phyloP scores from a whole-genome alignment of 2,113 vertebrate species.

The Leucoraja erinaceus region DNA sequence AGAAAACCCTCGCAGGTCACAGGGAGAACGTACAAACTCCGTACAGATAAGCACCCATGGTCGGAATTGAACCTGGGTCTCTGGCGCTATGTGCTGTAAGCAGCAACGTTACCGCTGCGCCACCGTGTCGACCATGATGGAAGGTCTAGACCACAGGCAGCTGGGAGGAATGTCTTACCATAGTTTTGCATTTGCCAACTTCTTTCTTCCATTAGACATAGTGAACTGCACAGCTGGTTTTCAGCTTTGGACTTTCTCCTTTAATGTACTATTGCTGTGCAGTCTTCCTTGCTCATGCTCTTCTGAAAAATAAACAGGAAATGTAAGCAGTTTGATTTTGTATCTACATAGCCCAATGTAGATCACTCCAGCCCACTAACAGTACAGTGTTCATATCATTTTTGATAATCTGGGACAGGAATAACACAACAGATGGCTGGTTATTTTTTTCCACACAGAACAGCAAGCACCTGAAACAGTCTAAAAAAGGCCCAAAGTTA shows the following conservation, averaged over 20 bases:
- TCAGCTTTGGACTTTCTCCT: slow-evolving; percentile 22
- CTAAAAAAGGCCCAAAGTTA: neutral
- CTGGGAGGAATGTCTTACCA: neutral
- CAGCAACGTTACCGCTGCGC: too few species aligned
- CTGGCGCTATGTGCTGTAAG: too few species aligned
- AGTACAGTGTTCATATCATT: neutral
- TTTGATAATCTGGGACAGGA: neutral
- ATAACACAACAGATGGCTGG: neutral
- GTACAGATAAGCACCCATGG: too few species aligned
- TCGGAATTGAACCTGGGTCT: too few species aligned
- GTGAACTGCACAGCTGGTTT: neutral
- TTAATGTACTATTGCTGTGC: neutral
- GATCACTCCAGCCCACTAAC: neutral
- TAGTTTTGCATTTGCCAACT: neutral
- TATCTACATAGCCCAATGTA: neutral
- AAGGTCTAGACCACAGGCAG: neutral
- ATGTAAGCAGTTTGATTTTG: neutral
- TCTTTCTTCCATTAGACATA: neutral
- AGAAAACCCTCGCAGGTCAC: too few species aligned
- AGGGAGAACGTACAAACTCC: too few species aligned
- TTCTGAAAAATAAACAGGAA: neutral
- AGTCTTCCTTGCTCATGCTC: neutral
- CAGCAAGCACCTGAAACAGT: neutral
- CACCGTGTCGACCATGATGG: neutral
- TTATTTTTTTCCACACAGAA: neutral